Percentiles rank a stretch among this genome's conserved stretches.
Conservation (phyloP, 2,888 invertebrate genomes). For the Sceliomorpha sp. region DNA sequence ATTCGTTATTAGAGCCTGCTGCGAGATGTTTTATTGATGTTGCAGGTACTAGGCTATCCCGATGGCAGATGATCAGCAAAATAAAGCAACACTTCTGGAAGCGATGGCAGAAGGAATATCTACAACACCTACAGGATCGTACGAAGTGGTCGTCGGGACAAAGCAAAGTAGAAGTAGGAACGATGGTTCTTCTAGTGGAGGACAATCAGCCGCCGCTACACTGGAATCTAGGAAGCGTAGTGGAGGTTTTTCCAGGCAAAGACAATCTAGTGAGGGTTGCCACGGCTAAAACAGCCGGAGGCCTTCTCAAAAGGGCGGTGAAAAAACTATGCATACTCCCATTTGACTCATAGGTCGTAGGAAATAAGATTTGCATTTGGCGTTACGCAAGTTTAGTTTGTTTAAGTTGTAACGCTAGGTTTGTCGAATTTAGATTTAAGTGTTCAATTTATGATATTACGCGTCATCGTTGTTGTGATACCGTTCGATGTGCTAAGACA, state of each 20-base stretch:
- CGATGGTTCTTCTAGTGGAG: neutral
- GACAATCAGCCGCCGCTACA: neutral
- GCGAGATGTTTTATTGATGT: neutral
- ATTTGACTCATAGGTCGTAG: too few species aligned
- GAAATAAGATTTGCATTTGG: too few species aligned
- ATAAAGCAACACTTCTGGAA: conserved; percentile 9
- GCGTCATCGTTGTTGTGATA: too few species aligned
- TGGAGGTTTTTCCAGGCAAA: neutral
- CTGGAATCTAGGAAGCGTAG: neutral
- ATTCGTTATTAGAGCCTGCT: neutral
- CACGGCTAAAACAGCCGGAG: too few species aligned
- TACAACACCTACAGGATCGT: conserved; percentile 4
- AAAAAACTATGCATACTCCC: too few species aligned
- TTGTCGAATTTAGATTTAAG: too few species aligned
- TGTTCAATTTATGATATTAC: too few species aligned
- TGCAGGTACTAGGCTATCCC: neutral
- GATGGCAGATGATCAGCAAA: conserved; percentile 3
- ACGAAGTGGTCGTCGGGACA: neutral
- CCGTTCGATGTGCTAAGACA: too few species aligned
- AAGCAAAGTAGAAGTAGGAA: neutral
- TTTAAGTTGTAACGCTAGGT: too few species aligned
- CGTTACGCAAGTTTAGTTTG: too few species aligned
- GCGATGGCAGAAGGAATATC: conserved; percentile 4
- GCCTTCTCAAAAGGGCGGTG: too few species aligned
- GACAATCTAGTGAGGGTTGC: too few species aligned